These are phyloP conservation scores for Pseudotriccus pelzelni DNA, from an alignment of 2,797 vertebrate genomes.

Conservation along the genomic window DNA sequence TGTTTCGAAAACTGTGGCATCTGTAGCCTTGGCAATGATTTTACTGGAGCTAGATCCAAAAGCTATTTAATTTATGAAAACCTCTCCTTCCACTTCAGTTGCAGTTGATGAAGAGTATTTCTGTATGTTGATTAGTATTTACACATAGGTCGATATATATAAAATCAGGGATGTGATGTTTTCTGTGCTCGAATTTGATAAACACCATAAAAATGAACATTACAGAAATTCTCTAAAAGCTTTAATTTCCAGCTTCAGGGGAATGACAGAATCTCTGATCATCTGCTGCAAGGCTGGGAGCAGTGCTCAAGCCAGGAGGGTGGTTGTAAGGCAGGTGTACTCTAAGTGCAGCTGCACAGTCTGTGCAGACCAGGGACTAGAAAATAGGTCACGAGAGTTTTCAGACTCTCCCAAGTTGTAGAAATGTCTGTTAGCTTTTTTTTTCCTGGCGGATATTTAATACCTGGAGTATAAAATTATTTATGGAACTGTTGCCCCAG, in stretches of 20 bases:
- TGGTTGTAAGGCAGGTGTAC: background rate
- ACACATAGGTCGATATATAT: rapidly evolving
- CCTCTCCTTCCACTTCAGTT: background rate
- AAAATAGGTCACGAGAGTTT: background rate
- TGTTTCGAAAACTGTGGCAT: constrained; percentile 59
- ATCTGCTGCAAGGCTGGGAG: background rate
- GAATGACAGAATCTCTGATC: background rate
- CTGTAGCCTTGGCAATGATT: constrained; percentile 52
- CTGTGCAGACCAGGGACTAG: background rate
- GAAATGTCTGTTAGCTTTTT: background rate
- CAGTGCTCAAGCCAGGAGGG: background rate
- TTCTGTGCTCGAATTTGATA: background rate
- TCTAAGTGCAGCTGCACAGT: background rate
- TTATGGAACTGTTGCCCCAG: background rate
- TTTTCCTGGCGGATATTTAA: background rate
- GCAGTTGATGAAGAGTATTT: background rate
- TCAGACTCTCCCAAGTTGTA: background rate
- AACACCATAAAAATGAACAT: background rate
- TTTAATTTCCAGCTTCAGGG: background rate
- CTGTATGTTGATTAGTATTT: background rate
- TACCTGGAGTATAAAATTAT: background rate
- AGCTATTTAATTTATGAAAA: background rate
- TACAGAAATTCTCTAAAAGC: background rate
- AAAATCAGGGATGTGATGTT: background rate
- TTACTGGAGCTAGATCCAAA: constrained; percentile 11